Evolutionary conservation across 2,888 invertebrate genomes (phyloP).

Genomic region (Cremastobaeus sp.): DNA sequence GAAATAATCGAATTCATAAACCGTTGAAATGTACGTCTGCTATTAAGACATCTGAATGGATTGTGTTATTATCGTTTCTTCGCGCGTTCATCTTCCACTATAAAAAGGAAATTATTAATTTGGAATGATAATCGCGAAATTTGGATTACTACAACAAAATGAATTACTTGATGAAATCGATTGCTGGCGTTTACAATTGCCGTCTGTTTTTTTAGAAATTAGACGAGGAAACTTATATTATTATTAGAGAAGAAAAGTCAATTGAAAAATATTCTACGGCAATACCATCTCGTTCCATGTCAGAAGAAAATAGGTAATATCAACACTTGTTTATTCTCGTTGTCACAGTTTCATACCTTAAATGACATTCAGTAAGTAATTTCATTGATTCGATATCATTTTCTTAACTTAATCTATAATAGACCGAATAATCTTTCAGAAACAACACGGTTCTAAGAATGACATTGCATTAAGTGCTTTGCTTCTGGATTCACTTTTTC

Average conservation of each 20-base stretch:
- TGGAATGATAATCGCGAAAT: too few species aligned
- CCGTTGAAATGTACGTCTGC: slow-evolving; percentile 2
- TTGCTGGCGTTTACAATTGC: too few species aligned
- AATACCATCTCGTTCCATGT: not conserved
- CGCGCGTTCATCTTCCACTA: too few species aligned
- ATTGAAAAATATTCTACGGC: too few species aligned
- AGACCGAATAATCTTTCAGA: slow-evolving; percentile 24
- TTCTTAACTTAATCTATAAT: slow-evolving; percentile 27
- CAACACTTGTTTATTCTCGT: not conserved
- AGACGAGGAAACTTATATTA: too few species aligned
- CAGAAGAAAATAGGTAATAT: not conserved
- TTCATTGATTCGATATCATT: slow-evolving; percentile 35
- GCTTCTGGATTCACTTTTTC: slow-evolving; percentile 45
- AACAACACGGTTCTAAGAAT: slow-evolving; percentile 42
- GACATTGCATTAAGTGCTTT: slow-evolving; percentile 42
- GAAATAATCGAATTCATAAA: slow-evolving; percentile 29
- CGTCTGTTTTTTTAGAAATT: too few species aligned
- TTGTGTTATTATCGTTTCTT: too few species aligned
- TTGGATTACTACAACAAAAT: too few species aligned
- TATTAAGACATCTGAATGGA: slow-evolving; percentile 10
- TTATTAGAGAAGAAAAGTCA: too few species aligned
- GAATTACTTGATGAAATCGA: too few species aligned
- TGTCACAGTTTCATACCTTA: not conserved
- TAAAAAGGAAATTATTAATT: too few species aligned
- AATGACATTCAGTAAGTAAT: slow-evolving; percentile 13